phyloP scores from a whole-genome alignment of 2,888 invertebrate species.

The Pseudolycoriella hygida region DNA sequence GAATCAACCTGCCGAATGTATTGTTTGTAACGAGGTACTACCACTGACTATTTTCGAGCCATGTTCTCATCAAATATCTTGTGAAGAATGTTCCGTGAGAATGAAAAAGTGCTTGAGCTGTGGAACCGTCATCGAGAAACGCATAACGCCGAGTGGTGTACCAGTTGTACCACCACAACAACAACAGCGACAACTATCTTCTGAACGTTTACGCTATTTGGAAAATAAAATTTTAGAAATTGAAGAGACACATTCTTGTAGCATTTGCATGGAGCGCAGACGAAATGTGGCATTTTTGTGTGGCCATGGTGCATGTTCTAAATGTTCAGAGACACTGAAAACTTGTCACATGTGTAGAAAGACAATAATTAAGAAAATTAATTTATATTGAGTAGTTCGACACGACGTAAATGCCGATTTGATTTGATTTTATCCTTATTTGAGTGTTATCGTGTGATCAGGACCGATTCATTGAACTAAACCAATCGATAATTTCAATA shows the following conservation, averaged over 20 bases:
- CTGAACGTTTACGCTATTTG: constrained; percentile 43
- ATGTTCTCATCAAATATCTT: constrained; percentile 55
- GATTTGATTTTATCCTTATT: no score
- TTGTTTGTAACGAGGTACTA: constrained; percentile 51
- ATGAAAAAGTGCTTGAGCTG: constrained; percentile 64
- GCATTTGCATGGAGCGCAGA: constrained; percentile 74
- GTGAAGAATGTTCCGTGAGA: constrained; percentile 54
- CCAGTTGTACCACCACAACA: constrained; percentile 16
- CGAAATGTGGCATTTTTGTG: constrained; percentile 74
- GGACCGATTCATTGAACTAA: no score
- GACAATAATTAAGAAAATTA: constrained; percentile 28
- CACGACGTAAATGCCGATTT: no score
- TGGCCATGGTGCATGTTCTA: constrained; percentile 69
- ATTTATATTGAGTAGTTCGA: constrained; percentile 19
- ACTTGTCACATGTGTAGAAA: constrained; percentile 61
- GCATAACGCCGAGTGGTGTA: constrained; percentile 34
- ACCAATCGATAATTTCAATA: no score
- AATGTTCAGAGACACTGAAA: constrained; percentile 62
- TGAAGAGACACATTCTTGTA: constrained; percentile 70
- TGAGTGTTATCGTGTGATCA: no score
- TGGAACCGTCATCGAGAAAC: constrained; percentile 37
- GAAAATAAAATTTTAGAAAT: constrained; percentile 70
- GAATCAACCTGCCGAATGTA: constrained; percentile 38
- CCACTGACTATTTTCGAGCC: constrained; percentile 50
- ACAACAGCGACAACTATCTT: constrained; percentile 36